Conservation (phyloP, 2,113 vertebrate genomes). For the Cheilinus undulatus region DNA sequence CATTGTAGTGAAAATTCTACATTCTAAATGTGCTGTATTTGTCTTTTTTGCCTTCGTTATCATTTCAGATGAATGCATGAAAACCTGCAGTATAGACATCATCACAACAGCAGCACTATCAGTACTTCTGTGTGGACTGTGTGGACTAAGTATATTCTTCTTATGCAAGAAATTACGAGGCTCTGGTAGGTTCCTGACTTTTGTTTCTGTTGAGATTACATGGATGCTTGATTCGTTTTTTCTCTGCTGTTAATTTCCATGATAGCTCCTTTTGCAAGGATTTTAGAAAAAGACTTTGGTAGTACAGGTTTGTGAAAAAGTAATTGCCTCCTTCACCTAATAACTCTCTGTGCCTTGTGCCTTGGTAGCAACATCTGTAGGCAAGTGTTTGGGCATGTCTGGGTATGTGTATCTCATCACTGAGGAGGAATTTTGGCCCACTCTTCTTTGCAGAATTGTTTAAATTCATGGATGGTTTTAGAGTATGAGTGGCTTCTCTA, state of each 20-base stretch:
- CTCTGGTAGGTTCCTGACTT: not conserved
- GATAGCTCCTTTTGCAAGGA: not conserved
- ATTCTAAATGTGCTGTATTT: accelerated
- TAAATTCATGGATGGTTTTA: too few relatives aligned
- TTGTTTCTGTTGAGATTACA: not conserved
- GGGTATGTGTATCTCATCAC: too few relatives aligned
- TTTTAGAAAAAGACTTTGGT: too few relatives aligned
- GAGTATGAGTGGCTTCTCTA: too few relatives aligned
- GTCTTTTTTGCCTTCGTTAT: not conserved
- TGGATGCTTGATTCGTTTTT: not conserved
- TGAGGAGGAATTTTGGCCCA: too few relatives aligned
- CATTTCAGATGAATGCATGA: not conserved
- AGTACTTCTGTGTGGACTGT: accelerated
- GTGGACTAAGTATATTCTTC: not conserved
- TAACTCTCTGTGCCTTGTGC: too few relatives aligned
- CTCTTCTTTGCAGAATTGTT: too few relatives aligned
- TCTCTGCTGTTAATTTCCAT: not conserved
- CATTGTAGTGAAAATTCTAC: not conserved
- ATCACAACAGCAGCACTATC: accelerated
- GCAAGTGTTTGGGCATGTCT: too few relatives aligned
- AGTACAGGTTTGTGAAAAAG: too few relatives aligned
- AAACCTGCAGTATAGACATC: accelerated
- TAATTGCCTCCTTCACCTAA: too few relatives aligned
- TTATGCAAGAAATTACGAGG: accelerated
- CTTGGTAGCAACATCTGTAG: too few relatives aligned